Base-by-base conservation (phyloP, 2,113 vertebrate genomes). In the Scalopus aquaticus region DNA sequence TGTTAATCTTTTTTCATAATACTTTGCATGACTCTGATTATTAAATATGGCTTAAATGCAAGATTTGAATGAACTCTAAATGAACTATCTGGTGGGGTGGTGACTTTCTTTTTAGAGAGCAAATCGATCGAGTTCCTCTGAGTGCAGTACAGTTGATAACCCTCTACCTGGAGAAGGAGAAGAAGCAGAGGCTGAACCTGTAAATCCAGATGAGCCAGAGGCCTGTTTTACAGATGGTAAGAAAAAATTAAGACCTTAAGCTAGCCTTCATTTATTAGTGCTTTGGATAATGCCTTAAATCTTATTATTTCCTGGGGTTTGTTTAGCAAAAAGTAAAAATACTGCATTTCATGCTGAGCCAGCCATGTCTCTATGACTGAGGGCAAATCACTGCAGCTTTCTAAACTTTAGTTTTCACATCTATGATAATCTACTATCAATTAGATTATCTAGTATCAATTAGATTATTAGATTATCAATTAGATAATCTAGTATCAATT, bases 111-210 rank as follows among this genome's bases (percentile, higher is more conserved):
- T 98, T 76, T 98, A 99, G 99, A 98, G 97, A 83, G 32, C 98
- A 54, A 98, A 98, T 95, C 98, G 96, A 91, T 94, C 96, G 13
- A 99, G 99, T 97, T 99, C 99, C 24, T 99, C 99, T 35, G 99
- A 99, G 97, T 99, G 99, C 94, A 99, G 99, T 97, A 99, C 99
- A 19, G 98, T 99, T 84, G 99, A 99, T 96, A 98, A 99, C 88
- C 96, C 97, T 91, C 92, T 97, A 78, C 97, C 96, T 54, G 98
- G 98, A 97, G 99, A 99, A 65, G 96, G 98, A 90, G 99, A 99
- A 39, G 98, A 98, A 82, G 42, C 98, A n/a, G 99, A 99, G 42
- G 79, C 96, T 74, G 99, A 99, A 93, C 73, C 98, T 44, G 97
- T 99, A 83, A 99, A 99, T 92, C 78, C 97, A 5, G 98, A 98